phyloP scores from a whole-genome alignment of 2,797 vertebrate species.

The Silurus aristotelis region DNA sequence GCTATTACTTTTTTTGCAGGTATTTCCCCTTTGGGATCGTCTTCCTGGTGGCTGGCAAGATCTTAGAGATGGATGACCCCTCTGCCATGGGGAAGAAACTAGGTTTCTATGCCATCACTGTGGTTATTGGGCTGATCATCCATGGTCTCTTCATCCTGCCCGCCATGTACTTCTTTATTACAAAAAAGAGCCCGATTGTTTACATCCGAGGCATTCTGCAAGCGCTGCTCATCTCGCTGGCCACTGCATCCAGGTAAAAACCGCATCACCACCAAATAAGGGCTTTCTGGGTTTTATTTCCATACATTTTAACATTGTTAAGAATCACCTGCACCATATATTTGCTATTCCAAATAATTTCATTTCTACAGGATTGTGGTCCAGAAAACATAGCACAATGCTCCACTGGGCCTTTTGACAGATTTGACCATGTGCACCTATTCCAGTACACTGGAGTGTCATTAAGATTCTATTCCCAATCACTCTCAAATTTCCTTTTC shows the following conservation, averaged over 20 bases:
- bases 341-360: background rate
- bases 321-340: background rate
- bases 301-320: background rate
- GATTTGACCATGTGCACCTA: background rate
- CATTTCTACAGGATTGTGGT: background rate
- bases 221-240: conserved; percentile 94
- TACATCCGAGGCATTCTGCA: conserved; percentile 96
- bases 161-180: conserved; percentile 95
- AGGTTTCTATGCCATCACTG: conserved; percentile 93
- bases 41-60: conserved; percentile 97
- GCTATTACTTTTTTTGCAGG: conserved; percentile 66
- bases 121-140: conserved; percentile 91
- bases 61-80: conserved; percentile 97
- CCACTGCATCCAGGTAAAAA: conserved; percentile 92
- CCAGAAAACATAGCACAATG: background rate
- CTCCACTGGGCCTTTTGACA: background rate
- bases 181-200: conserved; percentile 96
- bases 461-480: background rate
- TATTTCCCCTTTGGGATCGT: conserved; percentile 98
- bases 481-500: background rate
- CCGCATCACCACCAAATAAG: background rate
- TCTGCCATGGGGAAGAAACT: conserved; percentile 93
- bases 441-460: background rate
- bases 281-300: background rate
- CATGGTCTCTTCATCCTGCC: conserved; percentile 95